Evolutionary conservation across 92 coral and sea anemone genomes (phyloP), one percentile per base, ranked within the genome.

Genomic region (Epizoanthus illoricatus): DNA sequence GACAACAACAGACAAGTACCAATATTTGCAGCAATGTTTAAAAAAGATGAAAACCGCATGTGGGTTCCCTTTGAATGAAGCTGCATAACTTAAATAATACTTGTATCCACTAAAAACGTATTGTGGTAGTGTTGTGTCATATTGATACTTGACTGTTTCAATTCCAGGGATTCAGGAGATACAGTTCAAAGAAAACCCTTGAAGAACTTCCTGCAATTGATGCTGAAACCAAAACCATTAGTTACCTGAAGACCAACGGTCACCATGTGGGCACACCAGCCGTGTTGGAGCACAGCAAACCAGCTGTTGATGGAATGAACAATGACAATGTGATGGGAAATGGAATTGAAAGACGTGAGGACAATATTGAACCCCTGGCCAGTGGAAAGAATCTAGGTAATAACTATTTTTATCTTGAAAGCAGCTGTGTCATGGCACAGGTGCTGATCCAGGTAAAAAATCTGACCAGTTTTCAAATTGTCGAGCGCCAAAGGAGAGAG

Each of bases 121-220:
- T 45, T 80, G 60, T 43, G 16, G 20, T 69, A 49, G n/a, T 56
- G 10, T 21, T 12, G 41, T 72, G 16, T 5, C 17, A 40, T 4
- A n/a, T 67, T 80, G 36, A 5, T 45, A 10, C 49, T 52, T 0
- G 15, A 15, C 17, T 69, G 7, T 45, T 28, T 47, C 47, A 70
- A 47, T 40, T 13, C 13, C 6, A 86, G 75, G 84, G 73, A 0
- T 84, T 69, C 47, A 71, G 65, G 18, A 33, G 75, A 4, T 79
- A 52, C 57, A 60, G 72, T 4, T 80, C 79, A 13, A 65, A 71
- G 39, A 92, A 79, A 15, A 75, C 79, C 33, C 85, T 96, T 59
- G 99, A 94, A 58, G 91, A 88, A 75, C 84, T 96, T 64, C 99
- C 99, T 2, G 93, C 95, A 4, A 95, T 93, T 36, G 98, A 96